These are phyloP conservation scores for Edolisoma coerulescens DNA, from an alignment of 2,113 vertebrate genomes.

Conservation along the genomic window DNA sequence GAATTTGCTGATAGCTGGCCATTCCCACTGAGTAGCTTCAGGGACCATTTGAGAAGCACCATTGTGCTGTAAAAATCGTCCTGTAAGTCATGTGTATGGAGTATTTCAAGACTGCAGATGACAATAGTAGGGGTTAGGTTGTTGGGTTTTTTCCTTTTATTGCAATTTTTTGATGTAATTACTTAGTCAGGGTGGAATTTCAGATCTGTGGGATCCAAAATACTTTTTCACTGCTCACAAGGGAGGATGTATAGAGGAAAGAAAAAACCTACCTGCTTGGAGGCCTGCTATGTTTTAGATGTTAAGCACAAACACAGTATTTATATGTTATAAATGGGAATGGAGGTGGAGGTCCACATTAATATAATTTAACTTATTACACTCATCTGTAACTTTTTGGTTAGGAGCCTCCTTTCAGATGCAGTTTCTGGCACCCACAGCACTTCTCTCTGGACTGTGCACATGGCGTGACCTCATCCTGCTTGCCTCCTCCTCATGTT, in stretches of 20 bases:
- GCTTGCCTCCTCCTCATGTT: background rate
- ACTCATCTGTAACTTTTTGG: background rate
- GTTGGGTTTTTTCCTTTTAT: background rate
- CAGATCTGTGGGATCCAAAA: background rate
- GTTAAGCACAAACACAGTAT: background rate
- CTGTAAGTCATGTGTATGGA: background rate
- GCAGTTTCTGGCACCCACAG: background rate
- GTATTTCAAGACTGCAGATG: background rate
- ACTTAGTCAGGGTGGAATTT: background rate
- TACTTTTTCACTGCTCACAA: background rate
- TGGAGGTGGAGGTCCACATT: background rate
- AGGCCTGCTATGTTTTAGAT: background rate
- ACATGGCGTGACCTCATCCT: too few species aligned
- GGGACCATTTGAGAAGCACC: background rate
- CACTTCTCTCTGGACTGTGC: background rate
- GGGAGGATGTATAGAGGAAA: background rate
- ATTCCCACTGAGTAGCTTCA: background rate
- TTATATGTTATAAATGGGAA: background rate
- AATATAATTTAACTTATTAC: background rate
- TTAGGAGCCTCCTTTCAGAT: background rate
- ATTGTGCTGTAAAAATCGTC: background rate
- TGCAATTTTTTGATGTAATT: background rate
- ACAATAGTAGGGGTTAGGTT: background rate
- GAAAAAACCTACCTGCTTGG: background rate
- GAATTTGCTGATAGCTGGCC: background rate